A percentile compares a stretch with the other conserved stretches of the same genome.
phyloP scores from a whole-genome alignment of 2,888 invertebrate species.

The Hirtodrosophila histrioides region DNA sequence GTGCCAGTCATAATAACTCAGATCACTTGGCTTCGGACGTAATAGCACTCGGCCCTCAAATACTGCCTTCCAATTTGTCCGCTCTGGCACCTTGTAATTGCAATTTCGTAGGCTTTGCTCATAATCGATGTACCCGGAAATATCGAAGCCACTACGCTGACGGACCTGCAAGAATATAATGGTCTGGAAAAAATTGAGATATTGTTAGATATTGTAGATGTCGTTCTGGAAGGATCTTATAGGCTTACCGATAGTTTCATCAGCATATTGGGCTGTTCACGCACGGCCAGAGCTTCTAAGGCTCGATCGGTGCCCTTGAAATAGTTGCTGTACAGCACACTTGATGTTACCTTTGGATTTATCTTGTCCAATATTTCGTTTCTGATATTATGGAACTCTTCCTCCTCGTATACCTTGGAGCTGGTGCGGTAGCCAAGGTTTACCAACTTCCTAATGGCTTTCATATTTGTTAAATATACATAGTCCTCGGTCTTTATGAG shows the following conservation, averaged over 20 bases:
- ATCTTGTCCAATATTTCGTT: neutral
- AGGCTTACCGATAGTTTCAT: slow-evolving; percentile 22
- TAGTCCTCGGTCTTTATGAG: slow-evolving; percentile 26
- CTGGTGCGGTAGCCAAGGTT: slow-evolving; percentile 33
- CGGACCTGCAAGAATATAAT: slow-evolving; percentile 48
- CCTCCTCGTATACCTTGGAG: slow-evolving; percentile 14
- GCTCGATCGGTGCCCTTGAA: slow-evolving; percentile 23
- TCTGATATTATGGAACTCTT: slow-evolving; percentile 18
- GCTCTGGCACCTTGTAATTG: neutral
- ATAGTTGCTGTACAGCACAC: slow-evolving; percentile 3
- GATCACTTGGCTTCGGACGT: slow-evolving; percentile 32
- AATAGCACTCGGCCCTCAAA: slow-evolving; percentile 37
- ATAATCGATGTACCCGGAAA: slow-evolving; percentile 50
- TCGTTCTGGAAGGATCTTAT: too few relatives aligned
- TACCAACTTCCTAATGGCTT: slow-evolving; percentile 8
- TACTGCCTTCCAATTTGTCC: slow-evolving; percentile 32
- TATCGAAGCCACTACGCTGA: slow-evolving; percentile 40
- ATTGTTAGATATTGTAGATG: too few relatives aligned
- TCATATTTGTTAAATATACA: slow-evolving; percentile 7
- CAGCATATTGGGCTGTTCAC: slow-evolving; percentile 26
- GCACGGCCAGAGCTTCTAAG: slow-evolving; percentile 10
- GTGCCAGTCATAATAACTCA: slow-evolving; percentile 52
- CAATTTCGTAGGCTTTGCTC: slow-evolving; percentile 34
- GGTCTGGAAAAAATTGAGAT: slow-evolving; percentile 19
- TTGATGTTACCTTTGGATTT: slow-evolving; percentile 6